Conservation (phyloP, 92 coral and sea anemone genomes). For the Epizoanthus illoricatus region DNA sequence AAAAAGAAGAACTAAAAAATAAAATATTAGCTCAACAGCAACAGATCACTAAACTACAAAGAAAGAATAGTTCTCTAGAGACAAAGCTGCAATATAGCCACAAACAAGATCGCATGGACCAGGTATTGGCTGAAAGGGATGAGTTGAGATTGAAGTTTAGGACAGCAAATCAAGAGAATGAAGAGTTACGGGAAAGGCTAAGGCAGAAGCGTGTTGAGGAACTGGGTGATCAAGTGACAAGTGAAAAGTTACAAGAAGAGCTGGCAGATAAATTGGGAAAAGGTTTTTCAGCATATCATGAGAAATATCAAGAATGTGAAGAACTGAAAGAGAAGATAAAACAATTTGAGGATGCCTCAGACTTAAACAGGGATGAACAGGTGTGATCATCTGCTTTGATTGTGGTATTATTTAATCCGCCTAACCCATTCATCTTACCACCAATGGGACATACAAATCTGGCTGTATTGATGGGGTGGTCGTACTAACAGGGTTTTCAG, state of each 20-base stretch:
- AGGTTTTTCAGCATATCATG: slow-evolving; percentile 68
- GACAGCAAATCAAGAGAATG: background rate
- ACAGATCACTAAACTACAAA: slow-evolving; percentile 3
- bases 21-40: background rate
- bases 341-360: slow-evolving; percentile 17
- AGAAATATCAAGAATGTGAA: slow-evolving; percentile 67
- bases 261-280: slow-evolving; percentile 48
- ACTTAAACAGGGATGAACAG: background rate
- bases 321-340: slow-evolving; percentile 50
- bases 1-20: slow-evolving; percentile 41
- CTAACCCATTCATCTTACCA: no score
- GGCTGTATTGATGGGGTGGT: no score
- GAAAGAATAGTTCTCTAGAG: background rate
- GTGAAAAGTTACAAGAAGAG: slow-evolving; percentile 24
- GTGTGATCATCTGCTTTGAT: slow-evolving; percentile 4
- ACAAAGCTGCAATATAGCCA: background rate
- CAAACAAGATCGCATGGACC: background rate
- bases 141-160: background rate
- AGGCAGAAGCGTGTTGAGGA: background rate
- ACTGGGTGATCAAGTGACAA: slow-evolving; percentile 13
- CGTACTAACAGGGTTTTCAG: no score
- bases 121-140: background rate
- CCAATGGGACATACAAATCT: no score
- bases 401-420: background rate
- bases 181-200: background rate